A percentile compares a stretch with the other conserved stretches of the same genome.
Evolutionary conservation across 2,113 vertebrate species (phyloP).

Genomic region (Percina caprodes): DNA sequence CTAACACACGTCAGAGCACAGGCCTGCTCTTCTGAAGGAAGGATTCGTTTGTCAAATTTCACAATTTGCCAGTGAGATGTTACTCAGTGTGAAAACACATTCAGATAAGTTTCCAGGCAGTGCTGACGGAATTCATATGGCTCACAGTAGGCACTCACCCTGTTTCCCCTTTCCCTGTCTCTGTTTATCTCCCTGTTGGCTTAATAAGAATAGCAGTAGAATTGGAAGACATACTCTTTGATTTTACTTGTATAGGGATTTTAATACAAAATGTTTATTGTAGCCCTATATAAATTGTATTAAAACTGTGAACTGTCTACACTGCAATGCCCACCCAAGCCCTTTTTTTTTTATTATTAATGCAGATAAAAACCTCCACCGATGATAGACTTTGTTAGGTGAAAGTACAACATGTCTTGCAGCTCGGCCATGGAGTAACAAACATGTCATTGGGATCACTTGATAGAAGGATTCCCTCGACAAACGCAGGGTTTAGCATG

Average conservation of each 20-base stretch:
- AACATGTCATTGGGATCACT: no score
- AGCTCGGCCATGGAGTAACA: not conserved
- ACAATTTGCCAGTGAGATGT: slow-evolving; percentile 32
- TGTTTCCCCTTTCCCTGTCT: slow-evolving; percentile 5
- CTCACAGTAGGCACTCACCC: slow-evolving; percentile 42
- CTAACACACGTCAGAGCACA: not conserved
- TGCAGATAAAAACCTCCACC: not conserved
- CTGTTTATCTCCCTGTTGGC: slow-evolving; percentile 1
- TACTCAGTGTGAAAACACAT: slow-evolving; percentile 36
- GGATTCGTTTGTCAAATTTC: slow-evolving; percentile 13
- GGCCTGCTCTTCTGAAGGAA: slow-evolving; percentile 9
- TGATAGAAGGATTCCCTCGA: not conserved
- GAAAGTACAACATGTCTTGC: not conserved
- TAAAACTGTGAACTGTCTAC: not conserved
- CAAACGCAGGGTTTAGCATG: not conserved
- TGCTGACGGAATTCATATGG: slow-evolving; percentile 47
- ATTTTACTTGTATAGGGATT: not conserved
- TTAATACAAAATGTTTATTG: not conserved
- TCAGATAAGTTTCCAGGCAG: slow-evolving; percentile 45
- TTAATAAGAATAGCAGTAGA: slow-evolving; percentile 15
- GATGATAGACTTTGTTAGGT: not conserved
- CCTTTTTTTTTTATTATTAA: not conserved
- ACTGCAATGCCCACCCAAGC: no score
- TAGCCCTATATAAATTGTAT: not conserved
- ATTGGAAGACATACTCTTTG: slow-evolving; percentile 3